These are phyloP conservation scores for Caenorhabditis virilis DNA, from an alignment of 2,888 invertebrate genomes.

Conservation along the genomic window DNA sequence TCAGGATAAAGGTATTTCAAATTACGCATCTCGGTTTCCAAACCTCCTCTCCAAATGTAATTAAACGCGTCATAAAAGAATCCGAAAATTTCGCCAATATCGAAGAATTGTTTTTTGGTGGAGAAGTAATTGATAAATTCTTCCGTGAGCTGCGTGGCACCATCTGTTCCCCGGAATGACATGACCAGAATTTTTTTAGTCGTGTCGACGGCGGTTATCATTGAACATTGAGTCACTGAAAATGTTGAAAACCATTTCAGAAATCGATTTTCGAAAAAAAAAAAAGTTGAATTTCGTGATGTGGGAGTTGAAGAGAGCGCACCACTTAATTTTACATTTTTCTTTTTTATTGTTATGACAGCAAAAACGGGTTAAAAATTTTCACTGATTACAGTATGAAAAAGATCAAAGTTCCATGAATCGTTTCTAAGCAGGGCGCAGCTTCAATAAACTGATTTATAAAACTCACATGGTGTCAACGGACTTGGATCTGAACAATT, in stretches of 20 bases:
- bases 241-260: too few relatives aligned
- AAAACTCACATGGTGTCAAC: slow-evolving; percentile 24
- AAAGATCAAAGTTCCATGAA: too few relatives aligned
- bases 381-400: too few relatives aligned
- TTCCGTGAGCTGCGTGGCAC: slow-evolving; percentile 19
- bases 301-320: too few relatives aligned
- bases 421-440: too few relatives aligned
- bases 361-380: too few relatives aligned
- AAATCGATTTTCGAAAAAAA: too few relatives aligned
- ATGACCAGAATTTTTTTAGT: slow-evolving; percentile 23
- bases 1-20: slow-evolving; percentile 33
- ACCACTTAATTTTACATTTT: too few relatives aligned
- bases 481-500: slow-evolving; percentile 31
- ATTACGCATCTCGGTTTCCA: slow-evolving; percentile 22
- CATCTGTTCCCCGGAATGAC: slow-evolving; percentile 29
- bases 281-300: too few relatives aligned
- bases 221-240: slow-evolving; percentile 27
- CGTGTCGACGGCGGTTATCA: slow-evolving; percentile 28
- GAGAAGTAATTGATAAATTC: slow-evolving; percentile 27
- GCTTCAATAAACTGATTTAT: too few relatives aligned
- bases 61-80: slow-evolving; percentile 37
- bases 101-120: slow-evolving; percentile 30
- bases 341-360: too few relatives aligned
- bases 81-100: slow-evolving; percentile 30
- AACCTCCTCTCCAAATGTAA: slow-evolving; percentile 30